Percentiles rank a stretch among this genome's conserved stretches.
These are phyloP conservation scores for Pterocles burchelli DNA, from an alignment of 2,113 vertebrate genomes.

Conservation along the genomic window DNA sequence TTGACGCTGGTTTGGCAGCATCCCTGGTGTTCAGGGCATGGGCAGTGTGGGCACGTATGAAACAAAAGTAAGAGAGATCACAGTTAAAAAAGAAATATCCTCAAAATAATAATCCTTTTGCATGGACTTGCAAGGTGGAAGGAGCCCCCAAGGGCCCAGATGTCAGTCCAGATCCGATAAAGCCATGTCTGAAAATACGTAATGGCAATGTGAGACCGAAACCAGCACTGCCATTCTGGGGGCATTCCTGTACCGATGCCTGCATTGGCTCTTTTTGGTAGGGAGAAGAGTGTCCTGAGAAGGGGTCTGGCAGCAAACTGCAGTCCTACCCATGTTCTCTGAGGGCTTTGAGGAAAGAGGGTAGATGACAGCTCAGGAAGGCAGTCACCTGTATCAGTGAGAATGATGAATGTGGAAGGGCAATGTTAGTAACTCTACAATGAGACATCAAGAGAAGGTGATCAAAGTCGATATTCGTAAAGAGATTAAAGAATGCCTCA, in stretches of 20 bases:
- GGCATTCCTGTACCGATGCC: background rate
- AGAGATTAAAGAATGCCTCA: background rate
- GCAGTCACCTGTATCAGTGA: background rate
- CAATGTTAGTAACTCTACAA: background rate
- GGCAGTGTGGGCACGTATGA: background rate
- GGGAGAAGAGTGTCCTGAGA: fast-evolving
- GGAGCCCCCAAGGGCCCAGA: background rate
- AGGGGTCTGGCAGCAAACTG: background rate
- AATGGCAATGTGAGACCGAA: background rate
- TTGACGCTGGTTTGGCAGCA: background rate
- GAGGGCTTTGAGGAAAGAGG: background rate
- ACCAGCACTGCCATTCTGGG: background rate
- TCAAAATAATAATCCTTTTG: background rate
- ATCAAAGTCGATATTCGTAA: background rate
- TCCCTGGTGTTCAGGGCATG: background rate
- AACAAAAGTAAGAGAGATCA: background rate
- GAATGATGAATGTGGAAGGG: background rate
- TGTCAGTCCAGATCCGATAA: background rate
- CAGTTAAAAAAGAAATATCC: background rate
- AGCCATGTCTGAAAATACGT: fast-evolving
- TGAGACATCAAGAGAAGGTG: background rate
- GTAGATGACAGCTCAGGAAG: slow-evolving; percentile 5
- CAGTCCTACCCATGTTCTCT: background rate
- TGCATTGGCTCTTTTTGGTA: background rate
- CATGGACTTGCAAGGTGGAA: background rate